Evolutionary conservation across 2,797 vertebrate genomes (phyloP).

Genomic region (Florisuga fusca): DNA sequence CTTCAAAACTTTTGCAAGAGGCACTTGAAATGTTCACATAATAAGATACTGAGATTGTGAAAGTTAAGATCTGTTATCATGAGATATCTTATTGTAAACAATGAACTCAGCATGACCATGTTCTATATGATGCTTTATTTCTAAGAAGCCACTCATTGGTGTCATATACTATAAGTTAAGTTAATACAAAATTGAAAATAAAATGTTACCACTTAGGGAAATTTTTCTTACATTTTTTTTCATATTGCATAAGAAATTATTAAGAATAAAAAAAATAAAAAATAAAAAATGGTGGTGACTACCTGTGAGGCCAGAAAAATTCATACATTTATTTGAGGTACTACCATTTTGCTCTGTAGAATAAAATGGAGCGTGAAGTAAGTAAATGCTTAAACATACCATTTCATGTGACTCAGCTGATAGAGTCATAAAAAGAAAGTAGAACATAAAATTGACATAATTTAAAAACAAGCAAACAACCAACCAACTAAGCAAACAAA

Average conservation of each 20-base stretch:
- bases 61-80: neutral
- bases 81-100: neutral
- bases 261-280: constrained; percentile 12
- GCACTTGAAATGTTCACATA: neutral
- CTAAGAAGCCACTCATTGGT: neutral
- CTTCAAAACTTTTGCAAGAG: neutral
- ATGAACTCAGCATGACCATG: neutral
- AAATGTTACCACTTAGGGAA: neutral
- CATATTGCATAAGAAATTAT: neutral
- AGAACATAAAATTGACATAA: neutral
- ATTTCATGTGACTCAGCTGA: neutral
- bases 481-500: neutral
- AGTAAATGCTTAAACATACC: neutral
- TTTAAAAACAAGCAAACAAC: neutral
- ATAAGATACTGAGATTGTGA: neutral
- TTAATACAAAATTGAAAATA: neutral
- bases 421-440: neutral
- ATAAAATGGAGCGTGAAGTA: neutral
- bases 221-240: neutral
- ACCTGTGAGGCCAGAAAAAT: neutral
- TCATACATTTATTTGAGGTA: neutral
- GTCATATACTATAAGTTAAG: neutral
- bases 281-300: neutral
- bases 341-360: neutral
- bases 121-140: neutral